These are phyloP conservation scores for Drosophila borborema DNA, from an alignment of 2,888 invertebrate species.

Conservation along the genomic window DNA sequence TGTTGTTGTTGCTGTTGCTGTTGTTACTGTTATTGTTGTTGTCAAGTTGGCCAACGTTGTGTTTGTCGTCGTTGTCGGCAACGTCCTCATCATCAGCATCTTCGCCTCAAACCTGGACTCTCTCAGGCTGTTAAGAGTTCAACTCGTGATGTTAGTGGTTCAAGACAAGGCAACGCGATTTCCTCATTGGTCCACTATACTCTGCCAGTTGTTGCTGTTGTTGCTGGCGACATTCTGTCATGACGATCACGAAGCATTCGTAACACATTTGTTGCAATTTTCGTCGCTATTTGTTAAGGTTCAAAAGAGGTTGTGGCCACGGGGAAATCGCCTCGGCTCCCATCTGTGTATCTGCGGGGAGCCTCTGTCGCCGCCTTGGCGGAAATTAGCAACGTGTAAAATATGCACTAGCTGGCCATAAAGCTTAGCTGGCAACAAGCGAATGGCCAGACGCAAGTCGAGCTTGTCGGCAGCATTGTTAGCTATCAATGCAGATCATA, in stretches of 20 bases:
- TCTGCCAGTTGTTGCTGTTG: conserved; percentile 33
- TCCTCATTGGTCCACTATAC: conserved; percentile 74
- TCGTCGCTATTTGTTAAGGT: conserved; percentile 81
- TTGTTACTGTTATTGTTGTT: conserved; percentile 46
- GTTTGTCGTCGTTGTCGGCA: conserved; percentile 50
- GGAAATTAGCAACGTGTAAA: conserved; percentile 66
- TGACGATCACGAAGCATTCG: conserved; percentile 81
- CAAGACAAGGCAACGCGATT: conserved; percentile 75
- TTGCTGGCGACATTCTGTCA: conserved; percentile 78
- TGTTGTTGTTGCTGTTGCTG: conserved; percentile 51
- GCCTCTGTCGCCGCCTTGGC: conserved; percentile 23
- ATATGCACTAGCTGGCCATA: conserved; percentile 66
- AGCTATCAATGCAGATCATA: conserved; percentile 38
- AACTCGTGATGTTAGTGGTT: conserved; percentile 83
- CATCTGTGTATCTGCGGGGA: conserved; percentile 19
- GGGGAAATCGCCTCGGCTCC: conserved; percentile 36
- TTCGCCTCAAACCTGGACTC: conserved; percentile 47
- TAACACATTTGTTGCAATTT: conserved; percentile 82
- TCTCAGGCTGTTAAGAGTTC: conserved; percentile 82
- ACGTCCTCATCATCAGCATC: conserved; percentile 70
- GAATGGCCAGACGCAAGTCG: conserved; percentile 5
- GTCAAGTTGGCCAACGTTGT: conserved; percentile 47
- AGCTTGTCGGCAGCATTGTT: conserved; percentile 24
- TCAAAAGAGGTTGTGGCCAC: conserved; percentile 64
- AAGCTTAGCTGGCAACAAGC: conserved; percentile 26